These are phyloP conservation scores for Serripes groenlandicus DNA, from an alignment of 2,888 invertebrate genomes.

Conservation along the genomic window DNA sequence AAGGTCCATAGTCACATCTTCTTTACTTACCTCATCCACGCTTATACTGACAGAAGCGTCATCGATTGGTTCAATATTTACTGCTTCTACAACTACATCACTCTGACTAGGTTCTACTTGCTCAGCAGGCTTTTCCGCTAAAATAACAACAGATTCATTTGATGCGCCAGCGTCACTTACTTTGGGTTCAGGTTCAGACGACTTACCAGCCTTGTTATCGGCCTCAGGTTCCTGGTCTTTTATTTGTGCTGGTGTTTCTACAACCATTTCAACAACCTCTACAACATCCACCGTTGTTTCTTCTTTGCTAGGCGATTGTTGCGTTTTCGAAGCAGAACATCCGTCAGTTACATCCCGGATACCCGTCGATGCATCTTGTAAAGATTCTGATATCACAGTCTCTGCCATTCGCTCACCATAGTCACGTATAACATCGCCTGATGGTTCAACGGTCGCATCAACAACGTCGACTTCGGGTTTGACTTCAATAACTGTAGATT, in stretches of 20 bases:
- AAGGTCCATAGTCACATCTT: background rate
- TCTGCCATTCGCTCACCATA: constrained; percentile 18
- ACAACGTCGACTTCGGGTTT: background rate
- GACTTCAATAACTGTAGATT: background rate
- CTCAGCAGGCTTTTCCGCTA: background rate
- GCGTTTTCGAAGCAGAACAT: background rate
- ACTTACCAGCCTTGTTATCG: constrained; percentile 13
- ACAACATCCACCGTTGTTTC: background rate
- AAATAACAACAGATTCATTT: constrained; percentile 1
- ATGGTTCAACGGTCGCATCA: constrained; percentile 14
- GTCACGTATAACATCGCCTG: constrained; percentile 16
- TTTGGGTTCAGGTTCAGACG: background rate
- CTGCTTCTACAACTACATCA: background rate
- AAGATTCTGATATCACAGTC: constrained; percentile 12
- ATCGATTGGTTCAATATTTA: background rate
- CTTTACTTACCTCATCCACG: constrained; percentile 14
- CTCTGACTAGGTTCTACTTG: constrained; percentile 8
- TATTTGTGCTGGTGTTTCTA: background rate
- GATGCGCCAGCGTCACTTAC: background rate
- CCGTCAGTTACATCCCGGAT: background rate
- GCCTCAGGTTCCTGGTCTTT: constrained; percentile 16
- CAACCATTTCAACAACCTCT: too few relatives aligned
- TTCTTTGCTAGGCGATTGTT: background rate
- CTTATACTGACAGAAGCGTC: constrained; percentile 1
- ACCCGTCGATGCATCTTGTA: constrained; percentile 1